Conservation (phyloP, 1,140 invertebrate species). For the Thrips palmi region DNA sequence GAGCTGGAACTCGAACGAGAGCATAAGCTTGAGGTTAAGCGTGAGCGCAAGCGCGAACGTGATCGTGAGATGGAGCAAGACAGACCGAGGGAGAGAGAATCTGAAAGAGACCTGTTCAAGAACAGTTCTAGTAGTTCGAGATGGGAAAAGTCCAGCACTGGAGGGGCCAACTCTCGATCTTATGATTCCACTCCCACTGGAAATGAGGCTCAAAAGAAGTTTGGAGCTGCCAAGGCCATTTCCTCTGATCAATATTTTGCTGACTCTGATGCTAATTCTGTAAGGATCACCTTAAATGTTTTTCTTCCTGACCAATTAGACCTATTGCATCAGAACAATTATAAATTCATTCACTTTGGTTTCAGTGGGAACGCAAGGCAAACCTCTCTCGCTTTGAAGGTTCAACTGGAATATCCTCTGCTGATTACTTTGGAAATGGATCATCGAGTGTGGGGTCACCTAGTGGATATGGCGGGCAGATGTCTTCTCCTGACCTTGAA, state of each 20-base stretch:
- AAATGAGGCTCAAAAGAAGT: constrained; percentile 82
- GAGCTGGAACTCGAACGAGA: too few relatives aligned
- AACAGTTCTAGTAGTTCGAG: background rate
- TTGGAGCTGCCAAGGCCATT: constrained; percentile 90
- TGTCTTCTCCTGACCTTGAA: constrained; percentile 59
- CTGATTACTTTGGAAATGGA: constrained; percentile 77
- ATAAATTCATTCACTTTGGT: constrained; percentile 10
- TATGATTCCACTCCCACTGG: too few relatives aligned
- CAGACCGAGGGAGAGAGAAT: too few relatives aligned
- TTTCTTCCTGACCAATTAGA: constrained; percentile 4
- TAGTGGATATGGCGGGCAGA: constrained; percentile 17
- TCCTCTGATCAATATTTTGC: constrained; percentile 93
- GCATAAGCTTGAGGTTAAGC: too few relatives aligned
- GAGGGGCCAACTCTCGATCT: too few relatives aligned
- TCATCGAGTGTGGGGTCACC: constrained; percentile 19
- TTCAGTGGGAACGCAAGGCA: constrained; percentile 40
- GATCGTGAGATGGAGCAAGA: too few relatives aligned
- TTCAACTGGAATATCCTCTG: constrained; percentile 83
- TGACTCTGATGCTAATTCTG: constrained; percentile 29
- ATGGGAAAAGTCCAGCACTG: too few relatives aligned
- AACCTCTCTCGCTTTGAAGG: constrained; percentile 67
- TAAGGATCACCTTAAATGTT: constrained; percentile 9
- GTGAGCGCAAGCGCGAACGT: too few relatives aligned
- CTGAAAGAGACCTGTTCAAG: constrained; percentile 3
- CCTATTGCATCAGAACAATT: constrained; percentile 1